Base-by-base conservation (phyloP, 2,888 invertebrate genomes). In the Nudaria mundana region DNA sequence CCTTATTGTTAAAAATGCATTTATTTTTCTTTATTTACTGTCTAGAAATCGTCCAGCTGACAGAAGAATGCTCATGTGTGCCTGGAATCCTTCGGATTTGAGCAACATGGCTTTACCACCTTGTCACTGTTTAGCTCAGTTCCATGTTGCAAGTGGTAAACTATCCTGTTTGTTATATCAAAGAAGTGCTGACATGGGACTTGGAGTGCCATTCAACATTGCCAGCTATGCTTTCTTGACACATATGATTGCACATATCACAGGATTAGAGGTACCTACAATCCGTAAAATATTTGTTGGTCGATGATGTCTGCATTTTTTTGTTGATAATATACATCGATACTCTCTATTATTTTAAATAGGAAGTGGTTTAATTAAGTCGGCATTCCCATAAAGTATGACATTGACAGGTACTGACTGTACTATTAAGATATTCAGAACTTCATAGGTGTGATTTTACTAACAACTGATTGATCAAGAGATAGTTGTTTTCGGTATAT, bases 181-280 rank as follows among this genome's bases (percentile, higher is more conserved):
- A 80, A 91, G 99, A 52, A 98, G 98, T 61, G 99, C 97, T 5
- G 99, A 99, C 74, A 96, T 99, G 94, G 98, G 98, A 2, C 90
- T 99, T 1, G 99, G 99, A n/a, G 98, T 98, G 0, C 98, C 98
- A 7, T 99, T 99, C 78, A 99, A 99, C 81, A 97, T 99, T 60
- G 98, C 99, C 32, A 98, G 98, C 61, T 99, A 99, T 81, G 92
- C 98, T 1, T 77, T 99, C 16, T 90, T 99, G 2, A 98, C 98
- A 2, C 94, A 94, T 64, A 98, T 99, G 97, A 94, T 99, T 53
- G 98, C 99, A 14, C 96, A 98, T 70, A 92, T 99, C 12, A 97
- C 97, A n/a, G 93, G 93, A 30, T 88, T 98, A 29, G 93, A 97
- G 91, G 95, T 95, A 63, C n/a, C n/a, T n/a, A n/a, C n/a, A n/a